Evolutionary conservation across 2,797 vertebrate species (phyloP), one percentile per base, ranked within the genome.

Genomic region (Podargus strigoides): DNA sequence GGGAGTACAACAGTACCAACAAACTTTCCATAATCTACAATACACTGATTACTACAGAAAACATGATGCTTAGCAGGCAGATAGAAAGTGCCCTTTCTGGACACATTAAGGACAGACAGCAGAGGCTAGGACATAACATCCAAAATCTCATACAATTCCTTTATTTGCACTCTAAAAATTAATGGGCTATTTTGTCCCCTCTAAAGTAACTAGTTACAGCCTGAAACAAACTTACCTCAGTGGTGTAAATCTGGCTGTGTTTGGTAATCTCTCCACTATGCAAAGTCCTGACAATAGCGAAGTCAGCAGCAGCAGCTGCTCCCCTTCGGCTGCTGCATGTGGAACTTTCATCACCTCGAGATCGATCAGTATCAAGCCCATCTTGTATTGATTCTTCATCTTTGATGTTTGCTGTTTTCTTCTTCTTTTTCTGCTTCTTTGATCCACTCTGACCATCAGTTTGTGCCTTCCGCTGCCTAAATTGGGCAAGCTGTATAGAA

Each of bases 351-450:
- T 98, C 97, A 89, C 90, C 97, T 76, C 89, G 97, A 36, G 97
- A 95, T 24, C 96, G 97, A 66, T 96, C 97, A 21, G 41, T 83
- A 89, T 98, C 97, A 27, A 95, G 96, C 42, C 97, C 97, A 89
- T 97, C 95, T 72, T 94, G 95, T 41, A 96, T 3, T 50, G 96
- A 96, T 14, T 96, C 97, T 18, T 98, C 98, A 86, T 97, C 97
- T 97, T 98, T 98, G 69, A 94, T 97, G 53, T 98, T 97, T 34
- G 88, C 94, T 3, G 91, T 77, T 95, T 98, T 99, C 96, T 98
- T 99, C 97, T 98, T 99, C 96, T 98, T 99, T 90, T 99, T 99
- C 97, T 98, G 98, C 90, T 98, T 99, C 97, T 98, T 98, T 55
- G 96, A 87, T 88, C 95, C 89, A 97, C 94, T 99, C 93, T 99